Evolutionary conservation across 2,888 invertebrate species (phyloP), one percentile per base, ranked within the genome.

Genomic region (Calephelis perditalis): DNA sequence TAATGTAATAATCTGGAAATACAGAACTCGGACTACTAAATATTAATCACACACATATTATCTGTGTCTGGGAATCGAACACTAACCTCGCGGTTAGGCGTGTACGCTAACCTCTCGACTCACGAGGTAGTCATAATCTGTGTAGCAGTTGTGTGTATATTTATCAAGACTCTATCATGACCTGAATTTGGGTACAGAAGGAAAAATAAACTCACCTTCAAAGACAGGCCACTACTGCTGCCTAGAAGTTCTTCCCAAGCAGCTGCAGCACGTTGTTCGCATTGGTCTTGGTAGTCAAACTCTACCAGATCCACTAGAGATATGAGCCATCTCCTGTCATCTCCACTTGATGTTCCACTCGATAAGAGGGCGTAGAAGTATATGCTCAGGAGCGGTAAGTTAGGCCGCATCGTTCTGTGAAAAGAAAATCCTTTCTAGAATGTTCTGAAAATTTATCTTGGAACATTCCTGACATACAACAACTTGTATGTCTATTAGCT

Each of bases 261-360:
- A 0, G 90, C 87, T 8, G 72, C 73, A 1, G 90, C 87, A 49
- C 81, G 73, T 60, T 79, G 76, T 47, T 81, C 83, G 63, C 91
- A 91, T 45, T 82, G 80, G 62, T 91, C 91, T 56, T 85, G 85
- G 59, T 91, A 88, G 57, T 91, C 91, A 68, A 90, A 62, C 65
- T 91, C 91, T 9, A 91, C 82, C 11, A 91, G 70, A 11, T 89
- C 85, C 10, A 91, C 73, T 9, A 91, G 70, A 0, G 86, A 81
- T 7, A 78, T 76, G 47, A 89, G 75, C 81, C 82, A 84, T 70
- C 78, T 71, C 58, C 78, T 75, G 61, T 87, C 86, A 52, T 86
- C 84, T 15, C 77, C 81, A 26, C 82, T 85, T 0, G 85, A 79
- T 0, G 78, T 81, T 1, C 86, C 87, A 59, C 81, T 82, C 57